Conservation (phyloP, 2,888 invertebrate genomes). For the Allophyes oxyacanthae region DNA sequence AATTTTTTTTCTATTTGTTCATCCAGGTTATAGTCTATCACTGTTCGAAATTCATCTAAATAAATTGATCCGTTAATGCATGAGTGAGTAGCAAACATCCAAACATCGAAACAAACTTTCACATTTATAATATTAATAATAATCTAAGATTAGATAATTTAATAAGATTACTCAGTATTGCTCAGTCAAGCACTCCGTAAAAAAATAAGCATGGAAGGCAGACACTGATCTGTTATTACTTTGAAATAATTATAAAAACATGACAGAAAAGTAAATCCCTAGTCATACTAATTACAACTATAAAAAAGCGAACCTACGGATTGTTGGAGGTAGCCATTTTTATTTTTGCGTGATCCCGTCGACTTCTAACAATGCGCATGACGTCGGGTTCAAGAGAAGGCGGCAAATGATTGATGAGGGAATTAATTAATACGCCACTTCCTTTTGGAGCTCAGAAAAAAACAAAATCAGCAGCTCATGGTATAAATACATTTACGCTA, state of each 20-base stretch:
- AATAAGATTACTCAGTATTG: too few species aligned
- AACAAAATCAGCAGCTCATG: constrained; percentile 67
- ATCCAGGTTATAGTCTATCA: too few species aligned
- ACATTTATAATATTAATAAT: too few species aligned
- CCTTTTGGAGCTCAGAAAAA: constrained; percentile 75
- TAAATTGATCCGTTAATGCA: too few species aligned
- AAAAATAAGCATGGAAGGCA: constrained; percentile 43
- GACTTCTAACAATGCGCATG: constrained; percentile 78
- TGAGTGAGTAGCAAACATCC: too few species aligned
- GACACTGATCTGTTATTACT: constrained; percentile 44
- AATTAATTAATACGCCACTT: constrained; percentile 84
- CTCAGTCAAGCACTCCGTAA: constrained; percentile 20
- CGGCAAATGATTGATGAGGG: constrained; percentile 82
- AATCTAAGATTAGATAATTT: too few species aligned
- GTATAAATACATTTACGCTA: constrained; percentile 67
- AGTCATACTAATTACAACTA: constrained; percentile 43
- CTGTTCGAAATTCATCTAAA: too few species aligned
- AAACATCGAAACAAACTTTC: too few species aligned
- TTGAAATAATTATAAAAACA: constrained; percentile 42
- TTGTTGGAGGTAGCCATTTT: constrained; percentile 55
- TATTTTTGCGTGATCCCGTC: constrained; percentile 65
- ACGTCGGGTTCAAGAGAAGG: constrained; percentile 75
- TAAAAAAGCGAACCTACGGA: constrained; percentile 37
- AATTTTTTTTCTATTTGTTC: too few species aligned
- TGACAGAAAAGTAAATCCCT: constrained; percentile 36